Conservation (phyloP, 2,888 invertebrate genomes). For the Chrysolina americana region DNA sequence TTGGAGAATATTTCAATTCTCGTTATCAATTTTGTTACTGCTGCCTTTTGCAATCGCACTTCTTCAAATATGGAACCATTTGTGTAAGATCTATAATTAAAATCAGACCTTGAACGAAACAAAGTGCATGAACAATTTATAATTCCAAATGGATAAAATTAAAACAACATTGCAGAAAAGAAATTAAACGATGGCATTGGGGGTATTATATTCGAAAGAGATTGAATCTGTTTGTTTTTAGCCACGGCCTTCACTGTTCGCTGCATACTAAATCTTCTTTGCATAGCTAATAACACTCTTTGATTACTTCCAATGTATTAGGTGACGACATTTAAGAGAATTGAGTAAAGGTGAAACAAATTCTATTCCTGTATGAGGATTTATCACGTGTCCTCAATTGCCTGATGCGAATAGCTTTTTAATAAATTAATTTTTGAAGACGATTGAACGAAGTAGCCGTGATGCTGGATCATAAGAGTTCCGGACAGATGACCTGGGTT, state of each 20-base stretch:
- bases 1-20: not conserved
- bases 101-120: not conserved
- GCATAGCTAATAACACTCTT: not conserved
- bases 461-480: too few species aligned
- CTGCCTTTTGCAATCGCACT: not conserved
- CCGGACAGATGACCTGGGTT: too few species aligned
- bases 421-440: too few species aligned
- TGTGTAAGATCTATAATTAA: not conserved
- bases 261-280: conserved; percentile 1
- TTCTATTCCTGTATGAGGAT: not conserved
- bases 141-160: too few species aligned
- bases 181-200: not conserved
- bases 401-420: too few species aligned
- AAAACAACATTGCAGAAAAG: too few species aligned
- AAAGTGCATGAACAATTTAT: too few species aligned
- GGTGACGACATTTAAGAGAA: not conserved
- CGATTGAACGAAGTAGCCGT: too few species aligned
- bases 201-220: not conserved
- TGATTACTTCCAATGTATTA: not conserved
- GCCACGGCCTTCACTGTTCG: conserved; percentile 1
- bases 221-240: not conserved
- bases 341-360: not conserved
- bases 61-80: not conserved
- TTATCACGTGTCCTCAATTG: not conserved
- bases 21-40: not conserved